Conservation (phyloP, 2,888 invertebrate genomes). For the Zonitis immaculata region DNA sequence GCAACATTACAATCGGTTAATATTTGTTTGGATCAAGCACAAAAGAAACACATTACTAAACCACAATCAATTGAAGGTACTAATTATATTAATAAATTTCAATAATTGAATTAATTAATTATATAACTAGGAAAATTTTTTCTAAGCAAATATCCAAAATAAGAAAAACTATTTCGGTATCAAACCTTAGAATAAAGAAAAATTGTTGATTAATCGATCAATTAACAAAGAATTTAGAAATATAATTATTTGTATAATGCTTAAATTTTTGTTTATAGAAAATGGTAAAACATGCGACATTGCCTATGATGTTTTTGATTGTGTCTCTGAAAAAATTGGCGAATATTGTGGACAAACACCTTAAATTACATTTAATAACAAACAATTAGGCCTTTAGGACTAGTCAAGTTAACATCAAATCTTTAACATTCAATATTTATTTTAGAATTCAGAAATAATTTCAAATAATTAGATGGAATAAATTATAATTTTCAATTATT, state of each 20-base stretch:
- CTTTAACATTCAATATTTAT: no score
- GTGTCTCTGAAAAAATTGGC: slow-evolving; percentile 72
- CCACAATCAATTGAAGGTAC: slow-evolving; percentile 39
- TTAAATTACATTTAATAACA: slow-evolving; percentile 16
- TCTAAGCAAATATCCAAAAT: no score
- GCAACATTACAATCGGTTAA: slow-evolving; percentile 68
- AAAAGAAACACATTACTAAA: slow-evolving; percentile 40
- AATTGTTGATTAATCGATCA: no score
- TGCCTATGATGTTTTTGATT: slow-evolving; percentile 74
- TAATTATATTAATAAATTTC: no score
- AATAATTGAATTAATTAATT: no score
- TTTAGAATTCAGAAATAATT: no score
- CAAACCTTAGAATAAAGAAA: no score
- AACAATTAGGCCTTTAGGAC: not conserved
- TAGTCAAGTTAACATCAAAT: slow-evolving; percentile 2
- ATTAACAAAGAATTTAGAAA: no score
- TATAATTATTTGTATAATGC: not conserved
- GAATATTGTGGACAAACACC: slow-evolving; percentile 61
- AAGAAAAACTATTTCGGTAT: slow-evolving; percentile 12
- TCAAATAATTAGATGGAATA: no score
- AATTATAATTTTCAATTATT: no score
- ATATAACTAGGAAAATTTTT: no score
- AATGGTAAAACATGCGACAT: slow-evolving; percentile 69
- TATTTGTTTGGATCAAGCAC: slow-evolving; percentile 60
- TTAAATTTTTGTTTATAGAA: slow-evolving; percentile 46